Conservation (phyloP, 2,797 vertebrate genomes). For the Xerus rutilus region DNA sequence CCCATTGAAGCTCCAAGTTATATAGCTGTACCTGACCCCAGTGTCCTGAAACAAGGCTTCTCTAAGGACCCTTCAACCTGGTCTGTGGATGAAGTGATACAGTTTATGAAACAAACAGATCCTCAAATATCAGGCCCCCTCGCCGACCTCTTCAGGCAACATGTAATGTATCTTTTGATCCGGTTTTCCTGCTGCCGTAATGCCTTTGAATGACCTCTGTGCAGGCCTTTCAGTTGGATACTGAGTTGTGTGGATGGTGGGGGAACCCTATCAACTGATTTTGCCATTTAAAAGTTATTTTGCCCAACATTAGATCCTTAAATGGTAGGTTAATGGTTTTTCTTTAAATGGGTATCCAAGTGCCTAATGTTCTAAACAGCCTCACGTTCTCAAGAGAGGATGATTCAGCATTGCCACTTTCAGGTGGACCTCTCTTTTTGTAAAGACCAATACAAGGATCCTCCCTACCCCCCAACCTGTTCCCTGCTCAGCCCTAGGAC, state of each 20-base stretch:
- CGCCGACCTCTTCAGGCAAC: slow-evolving; percentile 96
- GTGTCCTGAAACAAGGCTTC: slow-evolving; percentile 91
- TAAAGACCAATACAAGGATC: slow-evolving; percentile 25
- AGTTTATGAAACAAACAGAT: slow-evolving; percentile 96
- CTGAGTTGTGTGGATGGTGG: slow-evolving; percentile 72
- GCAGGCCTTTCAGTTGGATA: slow-evolving; percentile 60
- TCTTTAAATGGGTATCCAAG: slow-evolving; percentile 48
- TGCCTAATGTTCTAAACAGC: slow-evolving; percentile 16
- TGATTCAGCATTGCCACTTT: slow-evolving; percentile 28
- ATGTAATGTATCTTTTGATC: slow-evolving; percentile 89
- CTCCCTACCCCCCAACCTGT: neutral
- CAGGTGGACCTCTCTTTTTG: slow-evolving; percentile 25
- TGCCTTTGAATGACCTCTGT: slow-evolving; percentile 75
- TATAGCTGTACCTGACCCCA: slow-evolving; percentile 93
- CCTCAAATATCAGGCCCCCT: slow-evolving; percentile 94
- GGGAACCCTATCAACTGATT: slow-evolving; percentile 66
- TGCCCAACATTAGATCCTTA: slow-evolving; percentile 25
- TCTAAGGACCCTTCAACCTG: slow-evolving; percentile 90
- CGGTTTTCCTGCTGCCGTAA: slow-evolving; percentile 70
- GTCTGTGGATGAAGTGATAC: slow-evolving; percentile 98
- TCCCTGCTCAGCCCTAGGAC: slow-evolving; percentile 29
- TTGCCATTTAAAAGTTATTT: slow-evolving; percentile 67
- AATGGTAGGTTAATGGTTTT: slow-evolving; percentile 44
- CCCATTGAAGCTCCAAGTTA: slow-evolving; percentile 93
- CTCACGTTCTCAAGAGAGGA: slow-evolving; percentile 41